Conservation (phyloP, 2,797 vertebrate genomes). For the Alexandromys oeconomus region DNA sequence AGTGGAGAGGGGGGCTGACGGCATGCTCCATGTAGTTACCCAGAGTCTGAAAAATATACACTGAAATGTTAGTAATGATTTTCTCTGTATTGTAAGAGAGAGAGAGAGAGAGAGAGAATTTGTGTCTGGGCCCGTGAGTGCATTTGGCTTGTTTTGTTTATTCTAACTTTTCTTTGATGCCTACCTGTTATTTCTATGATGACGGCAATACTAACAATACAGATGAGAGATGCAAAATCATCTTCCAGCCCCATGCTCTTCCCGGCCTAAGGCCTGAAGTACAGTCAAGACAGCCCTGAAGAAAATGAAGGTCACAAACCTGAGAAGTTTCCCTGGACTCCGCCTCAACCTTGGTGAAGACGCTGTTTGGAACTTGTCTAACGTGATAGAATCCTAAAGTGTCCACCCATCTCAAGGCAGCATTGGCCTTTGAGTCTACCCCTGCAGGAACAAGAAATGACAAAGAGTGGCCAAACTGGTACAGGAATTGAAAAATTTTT, state of each 20-base stretch:
- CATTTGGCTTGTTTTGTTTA: conserved; percentile 37
- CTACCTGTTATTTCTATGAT: neutral
- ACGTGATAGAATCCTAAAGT: neutral
- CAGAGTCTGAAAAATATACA: neutral
- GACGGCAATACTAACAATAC: neutral
- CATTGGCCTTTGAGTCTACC: neutral
- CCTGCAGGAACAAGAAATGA: neutral
- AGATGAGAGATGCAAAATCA: neutral
- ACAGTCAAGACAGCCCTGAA: neutral
- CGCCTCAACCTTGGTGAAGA: rapidly evolving
- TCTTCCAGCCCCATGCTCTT: neutral
- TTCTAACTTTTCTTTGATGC: conserved; percentile 9
- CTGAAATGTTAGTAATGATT: neutral
- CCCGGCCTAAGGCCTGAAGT: neutral
- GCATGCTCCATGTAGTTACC: neutral
- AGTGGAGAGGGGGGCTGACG: neutral
- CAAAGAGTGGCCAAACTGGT: rapidly evolving
- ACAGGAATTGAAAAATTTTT: neutral
- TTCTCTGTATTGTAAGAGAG: neutral
- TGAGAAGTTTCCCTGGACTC: neutral
- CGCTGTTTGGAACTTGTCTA: neutral
- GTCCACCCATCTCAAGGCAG: neutral
- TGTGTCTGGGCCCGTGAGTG: no score
- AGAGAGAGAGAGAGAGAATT: no score
- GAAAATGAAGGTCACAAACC: neutral